These are phyloP conservation scores for Scopus umbretta DNA, from an alignment of 2,113 vertebrate species.

Conservation along the genomic window DNA sequence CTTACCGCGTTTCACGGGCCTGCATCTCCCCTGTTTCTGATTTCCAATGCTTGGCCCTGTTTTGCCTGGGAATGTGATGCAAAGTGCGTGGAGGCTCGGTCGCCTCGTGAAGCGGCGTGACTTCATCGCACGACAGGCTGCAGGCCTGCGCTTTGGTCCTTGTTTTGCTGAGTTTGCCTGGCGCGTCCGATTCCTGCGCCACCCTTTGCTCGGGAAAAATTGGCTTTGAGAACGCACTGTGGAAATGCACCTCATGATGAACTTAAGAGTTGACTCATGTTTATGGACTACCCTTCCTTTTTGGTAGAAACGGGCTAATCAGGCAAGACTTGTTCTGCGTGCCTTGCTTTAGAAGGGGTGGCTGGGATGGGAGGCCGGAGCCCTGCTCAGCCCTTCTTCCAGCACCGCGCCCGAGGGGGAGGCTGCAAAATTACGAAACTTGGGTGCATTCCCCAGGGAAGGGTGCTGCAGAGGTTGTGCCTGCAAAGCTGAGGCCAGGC, in stretches of 20 bases:
- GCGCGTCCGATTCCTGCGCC: neutral
- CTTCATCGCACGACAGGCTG: neutral
- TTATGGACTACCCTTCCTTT: neutral
- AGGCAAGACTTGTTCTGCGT: neutral
- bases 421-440: rapidly evolving
- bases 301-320: neutral
- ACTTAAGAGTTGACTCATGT: neutral
- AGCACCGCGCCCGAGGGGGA: rapidly evolving
- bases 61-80: rapidly evolving
- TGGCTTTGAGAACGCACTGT: neutral
- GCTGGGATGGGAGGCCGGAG: neutral
- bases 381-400: neutral
- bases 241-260: neutral
- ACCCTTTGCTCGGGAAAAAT: neutral
- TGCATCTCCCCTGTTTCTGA: neutral
- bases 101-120: neutral
- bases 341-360: neutral
- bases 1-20: neutral
- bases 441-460: rapidly evolving
- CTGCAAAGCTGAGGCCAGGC: neutral
- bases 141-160: neutral
- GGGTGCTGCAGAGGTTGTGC: neutral
- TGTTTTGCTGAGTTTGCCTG: neutral
- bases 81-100: rapidly evolving
- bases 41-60: neutral